phyloP scores from a whole-genome alignment of 2,888 invertebrate genomes.

The Machimus rusticus region DNA sequence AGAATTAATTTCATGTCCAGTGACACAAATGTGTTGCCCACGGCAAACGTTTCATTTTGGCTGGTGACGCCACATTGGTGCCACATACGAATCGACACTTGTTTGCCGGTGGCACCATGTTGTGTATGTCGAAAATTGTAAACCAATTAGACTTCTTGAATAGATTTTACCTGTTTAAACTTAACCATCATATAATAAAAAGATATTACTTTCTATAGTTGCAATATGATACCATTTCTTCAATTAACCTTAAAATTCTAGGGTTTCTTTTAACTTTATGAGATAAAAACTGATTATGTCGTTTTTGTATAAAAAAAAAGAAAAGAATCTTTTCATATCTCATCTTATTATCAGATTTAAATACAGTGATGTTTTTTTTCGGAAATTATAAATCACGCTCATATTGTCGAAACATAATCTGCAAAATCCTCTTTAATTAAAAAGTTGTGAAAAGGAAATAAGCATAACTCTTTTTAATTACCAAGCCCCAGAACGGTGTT shows the following conservation, averaged over 20 bases:
- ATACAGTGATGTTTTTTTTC: background rate
- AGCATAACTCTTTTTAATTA: background rate
- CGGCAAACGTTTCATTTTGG: too few species aligned
- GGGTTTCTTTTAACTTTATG: background rate
- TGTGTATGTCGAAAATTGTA: too few species aligned
- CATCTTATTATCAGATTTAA: background rate
- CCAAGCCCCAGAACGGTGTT: background rate
- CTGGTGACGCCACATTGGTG: too few species aligned
- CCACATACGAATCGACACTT: too few species aligned
- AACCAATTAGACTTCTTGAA: too few species aligned
- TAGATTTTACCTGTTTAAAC: too few species aligned
- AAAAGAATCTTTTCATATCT: background rate
- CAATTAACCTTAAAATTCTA: background rate
- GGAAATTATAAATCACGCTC: background rate
- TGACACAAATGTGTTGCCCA: too few species aligned
- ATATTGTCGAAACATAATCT: background rate
- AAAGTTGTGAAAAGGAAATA: background rate
- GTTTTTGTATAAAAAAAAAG: background rate
- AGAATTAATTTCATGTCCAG: too few species aligned
- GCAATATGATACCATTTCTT: background rate
- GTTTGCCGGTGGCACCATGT: too few species aligned
- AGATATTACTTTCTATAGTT: too few species aligned
- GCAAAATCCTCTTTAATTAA: background rate
- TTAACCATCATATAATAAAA: too few species aligned
- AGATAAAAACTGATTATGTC: background rate